Base-by-base conservation (phyloP, 37 sponge, comb jelly and placozoan genomes). In the Petrosia ficiformis region DNA sequence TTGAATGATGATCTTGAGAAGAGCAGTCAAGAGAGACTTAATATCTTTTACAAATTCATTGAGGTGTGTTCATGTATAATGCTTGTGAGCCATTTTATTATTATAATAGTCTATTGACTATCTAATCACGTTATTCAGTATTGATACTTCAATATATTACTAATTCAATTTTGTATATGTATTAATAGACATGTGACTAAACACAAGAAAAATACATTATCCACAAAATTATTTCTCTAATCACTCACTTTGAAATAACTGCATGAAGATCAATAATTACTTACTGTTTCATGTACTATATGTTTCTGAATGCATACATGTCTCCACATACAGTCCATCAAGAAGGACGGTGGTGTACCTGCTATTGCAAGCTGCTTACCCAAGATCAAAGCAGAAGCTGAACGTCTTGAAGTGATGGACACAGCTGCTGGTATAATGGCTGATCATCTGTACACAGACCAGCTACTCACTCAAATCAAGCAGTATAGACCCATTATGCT, bases 341-440 rank as follows among this genome's bases (percentile, higher is more conserved):
- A 88, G 70, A 76, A 70, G 40, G 72, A 59, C 1, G 84, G 87
- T 52, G 89, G 86, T 4, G 58, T 79, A 2, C 59, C 79, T 41
- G 72, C 67, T 29, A 41, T 90, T 30, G 77, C 79, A 1, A 59
- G 68, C 5, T 67, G 67, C 24, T 67, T 86, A 30, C 37, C 63
- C 44, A 91, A 82, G 71, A 44, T 95, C 68, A 90, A 91, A 76
- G 86, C 68, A 0, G 99, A 99, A 70, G 99, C 99, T 4, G 92
- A 93, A 76, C 65, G 87, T 64, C 79, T 99, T 48, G 99, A 99
- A 31, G 80, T 99, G 48, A 76, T 91, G 65, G 97, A 99, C 79
- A 95, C 84, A 75, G 96, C 94, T 52, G 87, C 92, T 28, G 81
- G 82, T 19, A 87, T 99, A n/a, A 83, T 95, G 42, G 89, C 92